Base-by-base conservation (phyloP, 2,888 invertebrate genomes). In the Salpingus planirostris region DNA sequence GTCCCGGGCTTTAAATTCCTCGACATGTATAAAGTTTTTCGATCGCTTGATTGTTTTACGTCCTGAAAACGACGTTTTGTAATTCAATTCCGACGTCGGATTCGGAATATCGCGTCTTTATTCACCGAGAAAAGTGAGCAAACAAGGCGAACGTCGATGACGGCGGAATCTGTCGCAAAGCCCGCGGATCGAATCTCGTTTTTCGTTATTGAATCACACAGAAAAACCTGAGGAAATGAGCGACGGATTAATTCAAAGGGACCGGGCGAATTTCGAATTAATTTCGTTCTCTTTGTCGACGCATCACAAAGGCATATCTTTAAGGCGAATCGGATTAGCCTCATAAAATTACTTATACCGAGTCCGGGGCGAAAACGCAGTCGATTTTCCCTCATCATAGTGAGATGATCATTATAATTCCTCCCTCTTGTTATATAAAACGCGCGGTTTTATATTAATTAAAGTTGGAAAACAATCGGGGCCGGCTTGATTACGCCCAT, bases 241-340 rank as follows among this genome's bases (percentile, higher is more conserved):
- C 30, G 30, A 22, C 12, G 24, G 29, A 29, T 32, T 28, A 31
- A 36, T 36, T 36, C 36, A 36, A 37, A 33, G 32, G 37, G 24
- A 12, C 13, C 24, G 10, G 14, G 14, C n/a, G 11, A 21, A 21
- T 27, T 26, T 22, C 10, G 27, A 38, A 38, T 38, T 38, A 38
- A 38, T 38, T 33, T 33, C 11, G 18, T 26, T 27, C 22, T 12
- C 8, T 2, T 38, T 33, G 33, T 33, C 27, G 31, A 24, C 14
- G 27, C 15, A 24, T n/a, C 27, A 38, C 38, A 38, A 38, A 38
- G 33, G 32, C 32, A 37, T 37, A 37, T 37, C 37, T 37, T 37
- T 32, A 33, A 37, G 37, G 33, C 38, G 31, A 33, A 38, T 38
- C 38, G 30, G 38, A 38, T 38, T 33, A 38, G 24, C 24, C 33